phyloP scores from a whole-genome alignment of 2,113 vertebrate species.

The Excalfactoria chinensis region DNA sequence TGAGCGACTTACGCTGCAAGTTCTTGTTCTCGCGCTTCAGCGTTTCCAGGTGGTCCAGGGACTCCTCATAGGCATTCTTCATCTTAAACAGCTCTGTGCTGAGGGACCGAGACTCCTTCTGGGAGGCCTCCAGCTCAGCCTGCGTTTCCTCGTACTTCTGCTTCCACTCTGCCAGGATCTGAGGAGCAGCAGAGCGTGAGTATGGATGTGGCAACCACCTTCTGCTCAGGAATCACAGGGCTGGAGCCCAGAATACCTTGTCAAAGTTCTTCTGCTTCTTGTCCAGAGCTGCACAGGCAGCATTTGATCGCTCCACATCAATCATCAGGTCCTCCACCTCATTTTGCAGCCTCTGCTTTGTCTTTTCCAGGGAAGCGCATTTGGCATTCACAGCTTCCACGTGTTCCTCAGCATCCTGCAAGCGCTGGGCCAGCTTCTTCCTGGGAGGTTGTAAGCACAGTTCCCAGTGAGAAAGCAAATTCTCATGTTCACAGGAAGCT shows the following conservation, averaged over 20 bases:
- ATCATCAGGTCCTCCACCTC: too few relatives aligned
- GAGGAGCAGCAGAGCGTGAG: background rate
- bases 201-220: too few relatives aligned
- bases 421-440: constrained; percentile 61
- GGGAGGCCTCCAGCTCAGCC: constrained; percentile 82
- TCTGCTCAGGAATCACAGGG: background rate
- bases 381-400: too few relatives aligned
- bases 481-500: background rate
- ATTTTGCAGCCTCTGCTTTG: too few relatives aligned
- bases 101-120: constrained; percentile 82
- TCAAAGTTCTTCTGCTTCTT: constrained; percentile 82
- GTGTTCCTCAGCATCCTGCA: too few relatives aligned
- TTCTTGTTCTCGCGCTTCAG: constrained; percentile 85
- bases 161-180: constrained; percentile 81
- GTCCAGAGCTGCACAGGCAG: constrained; percentile 71
- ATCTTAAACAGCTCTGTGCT: constrained; percentile 85
- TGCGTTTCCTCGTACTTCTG: constrained; percentile 80
- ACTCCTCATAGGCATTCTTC: constrained; percentile 84
- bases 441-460: constrained; percentile 21
- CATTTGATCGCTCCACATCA: too few relatives aligned
- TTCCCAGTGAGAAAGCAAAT: background rate
- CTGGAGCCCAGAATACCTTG: constrained; percentile 63
- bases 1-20: constrained; percentile 77
- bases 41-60: constrained; percentile 84
- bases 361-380: too few relatives aligned